Evolutionary conservation across 2,888 invertebrate species (phyloP), one percentile per base, ranked within the genome.

Genomic region (Epiblema foenella): DNA sequence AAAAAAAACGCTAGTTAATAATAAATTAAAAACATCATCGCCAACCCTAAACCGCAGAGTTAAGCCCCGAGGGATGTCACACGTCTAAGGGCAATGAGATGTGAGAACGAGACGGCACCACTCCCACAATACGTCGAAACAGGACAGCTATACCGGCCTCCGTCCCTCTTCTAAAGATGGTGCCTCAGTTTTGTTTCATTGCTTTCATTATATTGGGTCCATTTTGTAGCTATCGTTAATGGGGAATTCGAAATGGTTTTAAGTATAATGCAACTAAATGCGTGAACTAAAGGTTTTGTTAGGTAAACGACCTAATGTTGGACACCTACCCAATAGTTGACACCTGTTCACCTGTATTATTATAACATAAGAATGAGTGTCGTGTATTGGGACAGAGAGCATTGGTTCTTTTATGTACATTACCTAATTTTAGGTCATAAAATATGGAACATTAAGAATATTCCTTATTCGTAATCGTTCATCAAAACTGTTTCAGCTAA

Each of bases 41-140:
- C 75, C 87, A 89, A 80, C 89, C 89, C 88, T 89, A 79, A 77
- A 81, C 81, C 81, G 75, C 84, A 85, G 82, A 86, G 85, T 87
- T 87, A 88, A 89, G 83, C 89, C 89, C 88, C 81, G 88, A 85
- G 92, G 91, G 92, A 91, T 91, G 91, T 91, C 90, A 90, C 90
- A 89, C 88, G 87, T 89, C 84, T 79, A 87, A 88, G 83, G 86
- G 86, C 89, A 89, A 88, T 84, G 89, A 90, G 90, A 88, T 88
- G 90, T 90, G 86, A 85, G 87, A 91, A 84, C 76, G 85, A 78
- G 87, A 89, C 74, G 63, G 70, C 76, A 69, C 74, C 64, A 81
- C 49, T 64, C 18, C 11, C 46, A n/a, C 70, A 63, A 46, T 81
- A 81, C 52, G 83, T 66, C 4, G 72, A 82, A 91, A 64, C 72